Conservation (phyloP, 23 tunicate species). For the Oikopleura dioica region DNA sequence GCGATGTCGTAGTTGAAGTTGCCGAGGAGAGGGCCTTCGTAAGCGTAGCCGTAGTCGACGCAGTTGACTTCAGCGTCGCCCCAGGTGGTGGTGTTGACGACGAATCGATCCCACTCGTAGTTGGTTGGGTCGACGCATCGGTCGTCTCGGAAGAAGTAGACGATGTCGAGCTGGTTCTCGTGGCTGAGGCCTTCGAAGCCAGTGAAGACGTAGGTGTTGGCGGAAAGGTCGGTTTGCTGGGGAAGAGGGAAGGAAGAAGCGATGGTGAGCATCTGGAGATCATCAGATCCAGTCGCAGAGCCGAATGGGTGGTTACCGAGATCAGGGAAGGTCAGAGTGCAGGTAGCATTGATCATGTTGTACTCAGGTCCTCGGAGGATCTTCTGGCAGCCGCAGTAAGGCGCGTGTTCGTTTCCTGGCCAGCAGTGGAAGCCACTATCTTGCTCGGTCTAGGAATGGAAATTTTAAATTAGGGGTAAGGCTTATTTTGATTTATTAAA, state of each 20-base stretch:
- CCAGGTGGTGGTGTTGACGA: too few species aligned
- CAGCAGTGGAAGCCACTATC: neutral
- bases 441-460: too few species aligned
- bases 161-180: neutral
- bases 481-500: too few species aligned
- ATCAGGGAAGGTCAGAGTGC: neutral
- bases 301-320: too few species aligned
- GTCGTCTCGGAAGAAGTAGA: neutral
- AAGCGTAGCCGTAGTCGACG: too few species aligned
- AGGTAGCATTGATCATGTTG: neutral
- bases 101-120: too few species aligned
- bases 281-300: neutral
- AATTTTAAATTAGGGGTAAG: too few species aligned
- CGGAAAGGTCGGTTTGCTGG: neutral
- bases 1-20: neutral
- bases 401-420: neutral
- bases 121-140: neutral
- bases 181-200: neutral
- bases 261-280: neutral
- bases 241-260: neutral
- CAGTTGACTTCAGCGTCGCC: too few species aligned
- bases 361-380: neutral
- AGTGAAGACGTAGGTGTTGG: neutral
- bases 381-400: neutral
- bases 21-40: neutral